phyloP scores from a whole-genome alignment of 2,888 invertebrate genomes.

The Lordiphosa andalusiaca region DNA sequence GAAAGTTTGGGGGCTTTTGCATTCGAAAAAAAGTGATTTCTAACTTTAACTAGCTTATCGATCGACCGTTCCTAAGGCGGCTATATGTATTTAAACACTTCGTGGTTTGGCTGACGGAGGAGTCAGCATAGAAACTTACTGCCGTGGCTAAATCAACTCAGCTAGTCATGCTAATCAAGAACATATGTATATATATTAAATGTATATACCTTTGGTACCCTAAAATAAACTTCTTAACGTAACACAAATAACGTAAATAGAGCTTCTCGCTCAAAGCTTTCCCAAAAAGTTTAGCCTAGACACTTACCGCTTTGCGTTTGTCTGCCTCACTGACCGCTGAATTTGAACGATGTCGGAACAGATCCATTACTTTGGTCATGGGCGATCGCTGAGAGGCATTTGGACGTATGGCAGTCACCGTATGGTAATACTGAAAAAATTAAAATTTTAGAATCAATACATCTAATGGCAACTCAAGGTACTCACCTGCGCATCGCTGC shows the following conservation, averaged over 20 bases:
- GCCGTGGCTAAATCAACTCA: too few species aligned
- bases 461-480: background rate
- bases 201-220: background rate
- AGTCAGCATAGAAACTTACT: too few species aligned
- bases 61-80: too few species aligned
- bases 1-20: too few species aligned
- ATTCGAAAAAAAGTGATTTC: too few species aligned
- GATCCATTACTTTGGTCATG: conserved; percentile 95
- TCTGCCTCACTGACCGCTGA: conserved; percentile 86
- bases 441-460: background rate
- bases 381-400: conserved; percentile 84
- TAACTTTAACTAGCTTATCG: too few species aligned
- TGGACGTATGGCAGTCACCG: conserved; percentile 84
- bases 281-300: conserved; percentile 20
- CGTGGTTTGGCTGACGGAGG: too few species aligned
- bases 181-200: too few species aligned
- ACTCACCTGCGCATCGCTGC: conserved; percentile 81
- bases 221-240: background rate
- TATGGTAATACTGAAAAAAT: conserved; percentile 85
- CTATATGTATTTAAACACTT: too few species aligned
- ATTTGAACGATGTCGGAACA: conserved; percentile 89
- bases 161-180: too few species aligned
- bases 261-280: conserved; percentile 8
- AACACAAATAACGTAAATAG: background rate
- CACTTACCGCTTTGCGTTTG: conserved; percentile 86